Conservation (phyloP, 1,140 invertebrate genomes). For the Daktulosphaira vitifoliae region DNA sequence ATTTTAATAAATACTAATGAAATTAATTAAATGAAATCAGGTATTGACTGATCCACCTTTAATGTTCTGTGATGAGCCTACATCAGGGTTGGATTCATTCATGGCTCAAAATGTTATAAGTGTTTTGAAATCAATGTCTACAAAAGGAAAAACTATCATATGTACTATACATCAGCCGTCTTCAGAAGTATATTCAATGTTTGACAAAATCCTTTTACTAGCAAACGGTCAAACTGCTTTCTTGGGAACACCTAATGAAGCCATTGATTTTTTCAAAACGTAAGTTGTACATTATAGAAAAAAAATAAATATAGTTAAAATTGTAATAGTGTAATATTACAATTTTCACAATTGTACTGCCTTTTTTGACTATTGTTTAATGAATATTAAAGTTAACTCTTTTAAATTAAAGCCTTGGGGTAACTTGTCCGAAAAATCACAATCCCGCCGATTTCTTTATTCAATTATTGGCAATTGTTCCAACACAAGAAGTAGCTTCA, state of each 20-base stretch:
- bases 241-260: constrained; percentile 69
- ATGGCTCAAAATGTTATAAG: constrained; percentile 84
- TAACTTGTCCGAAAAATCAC: constrained; percentile 74
- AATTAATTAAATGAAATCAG: no score
- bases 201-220: constrained; percentile 83
- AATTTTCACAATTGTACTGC: no score
- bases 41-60: constrained; percentile 87
- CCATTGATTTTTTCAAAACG: constrained; percentile 72
- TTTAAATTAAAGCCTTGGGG: constrained; percentile 60
- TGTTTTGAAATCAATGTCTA: constrained; percentile 67
- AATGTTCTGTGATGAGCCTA: constrained; percentile 96
- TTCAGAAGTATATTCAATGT: constrained; percentile 85
- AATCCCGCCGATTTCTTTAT: constrained; percentile 95
- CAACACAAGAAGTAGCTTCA: constrained; percentile 66
- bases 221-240: constrained; percentile 87
- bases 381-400: no score
- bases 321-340: no score
- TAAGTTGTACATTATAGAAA: constrained; percentile 46
- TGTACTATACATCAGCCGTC: constrained; percentile 95
- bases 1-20: no score
- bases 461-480: constrained; percentile 78
- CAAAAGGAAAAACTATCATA: constrained; percentile 81
- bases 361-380: no score
- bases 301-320: no score
- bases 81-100: constrained; percentile 76